Percentiles rank a stretch among this genome's conserved stretches.
These are phyloP conservation scores for Pinna nobilis DNA, from an alignment of 1,140 invertebrate species.

Conservation along the genomic window DNA sequence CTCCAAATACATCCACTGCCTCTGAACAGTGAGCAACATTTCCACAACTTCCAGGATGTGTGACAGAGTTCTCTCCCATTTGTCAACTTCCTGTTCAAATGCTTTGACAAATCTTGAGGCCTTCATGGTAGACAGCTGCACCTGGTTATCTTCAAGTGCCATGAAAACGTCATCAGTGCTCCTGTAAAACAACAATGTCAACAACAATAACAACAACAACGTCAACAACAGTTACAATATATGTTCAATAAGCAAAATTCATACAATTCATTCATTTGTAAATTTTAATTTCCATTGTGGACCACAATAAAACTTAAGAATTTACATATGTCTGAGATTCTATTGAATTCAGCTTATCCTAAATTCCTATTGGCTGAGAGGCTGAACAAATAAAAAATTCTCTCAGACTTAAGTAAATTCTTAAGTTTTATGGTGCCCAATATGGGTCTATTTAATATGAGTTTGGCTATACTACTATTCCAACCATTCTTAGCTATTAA, in stretches of 20 bases:
- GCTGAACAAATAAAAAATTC: no score
- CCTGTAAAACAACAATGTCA: slow-evolving; percentile 58
- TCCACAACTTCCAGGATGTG: slow-evolving; percentile 87
- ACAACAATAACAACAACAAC: slow-evolving; percentile 49
- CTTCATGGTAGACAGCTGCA: slow-evolving; percentile 86
- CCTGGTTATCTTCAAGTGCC: slow-evolving; percentile 73
- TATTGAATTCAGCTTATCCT: no score
- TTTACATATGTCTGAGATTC: no score
- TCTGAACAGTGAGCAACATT: slow-evolving; percentile 84
- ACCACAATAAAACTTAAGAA: no score
- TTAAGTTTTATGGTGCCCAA: no score
- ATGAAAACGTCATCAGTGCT: slow-evolving; percentile 78
- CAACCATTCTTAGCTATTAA: no score
- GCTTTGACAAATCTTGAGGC: slow-evolving; percentile 89
- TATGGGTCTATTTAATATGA: no score
- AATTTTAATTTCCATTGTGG: no score
- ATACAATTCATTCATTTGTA: no score
- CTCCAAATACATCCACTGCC: slow-evolving; percentile 88
- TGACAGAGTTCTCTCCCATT: slow-evolving; percentile 88
- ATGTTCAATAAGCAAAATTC: background rate
- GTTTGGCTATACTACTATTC: no score
- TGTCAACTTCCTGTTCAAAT: slow-evolving; percentile 85
- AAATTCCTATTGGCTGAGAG: no score
- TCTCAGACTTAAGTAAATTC: no score
- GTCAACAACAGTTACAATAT: background rate